phyloP scores from a whole-genome alignment of 2,113 vertebrate genomes.

The Coregonus clupeaformis region DNA sequence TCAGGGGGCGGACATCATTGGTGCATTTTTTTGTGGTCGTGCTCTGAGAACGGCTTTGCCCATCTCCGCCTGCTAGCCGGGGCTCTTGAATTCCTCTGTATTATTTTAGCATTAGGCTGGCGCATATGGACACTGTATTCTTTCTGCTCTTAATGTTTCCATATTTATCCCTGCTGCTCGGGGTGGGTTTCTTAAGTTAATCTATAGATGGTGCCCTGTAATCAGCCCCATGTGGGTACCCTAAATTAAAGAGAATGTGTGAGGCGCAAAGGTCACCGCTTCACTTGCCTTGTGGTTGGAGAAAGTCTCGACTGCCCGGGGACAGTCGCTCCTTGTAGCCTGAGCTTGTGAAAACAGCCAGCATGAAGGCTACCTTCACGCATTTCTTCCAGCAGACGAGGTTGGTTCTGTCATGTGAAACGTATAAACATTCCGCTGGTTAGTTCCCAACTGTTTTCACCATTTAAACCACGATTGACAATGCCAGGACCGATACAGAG shows the following conservation, averaged over 20 bases:
- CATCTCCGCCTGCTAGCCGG: constrained; percentile 19
- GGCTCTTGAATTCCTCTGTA: constrained; percentile 38
- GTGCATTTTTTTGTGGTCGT: constrained; percentile 38
- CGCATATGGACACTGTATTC: constrained; percentile 28
- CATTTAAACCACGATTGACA: too few relatives aligned
- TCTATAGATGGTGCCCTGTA: constrained; percentile 32
- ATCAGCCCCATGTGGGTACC: constrained; percentile 12
- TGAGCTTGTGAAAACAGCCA: too few relatives aligned
- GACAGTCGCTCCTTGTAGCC: too few relatives aligned
- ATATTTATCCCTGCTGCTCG: constrained; percentile 29
- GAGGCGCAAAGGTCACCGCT: background rate
- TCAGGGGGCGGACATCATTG: constrained; percentile 26
- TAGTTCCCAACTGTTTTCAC: too few relatives aligned
- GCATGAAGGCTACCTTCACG: too few relatives aligned
- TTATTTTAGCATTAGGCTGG: constrained; percentile 54
- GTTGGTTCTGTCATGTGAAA: too few relatives aligned
- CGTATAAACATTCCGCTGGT: too few relatives aligned
- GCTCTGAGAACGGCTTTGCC: constrained; percentile 37
- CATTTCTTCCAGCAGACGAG: too few relatives aligned
- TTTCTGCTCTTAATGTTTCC: constrained; percentile 42
- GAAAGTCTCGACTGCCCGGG: background rate
- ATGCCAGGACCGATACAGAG: too few relatives aligned
- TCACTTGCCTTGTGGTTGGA: background rate
- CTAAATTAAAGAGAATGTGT: constrained; percentile 18
- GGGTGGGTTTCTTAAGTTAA: constrained; percentile 41